Evolutionary conservation across 2,113 vertebrate species (phyloP), one percentile per base, ranked within the genome.

Genomic region (Zapus hudsonius): DNA sequence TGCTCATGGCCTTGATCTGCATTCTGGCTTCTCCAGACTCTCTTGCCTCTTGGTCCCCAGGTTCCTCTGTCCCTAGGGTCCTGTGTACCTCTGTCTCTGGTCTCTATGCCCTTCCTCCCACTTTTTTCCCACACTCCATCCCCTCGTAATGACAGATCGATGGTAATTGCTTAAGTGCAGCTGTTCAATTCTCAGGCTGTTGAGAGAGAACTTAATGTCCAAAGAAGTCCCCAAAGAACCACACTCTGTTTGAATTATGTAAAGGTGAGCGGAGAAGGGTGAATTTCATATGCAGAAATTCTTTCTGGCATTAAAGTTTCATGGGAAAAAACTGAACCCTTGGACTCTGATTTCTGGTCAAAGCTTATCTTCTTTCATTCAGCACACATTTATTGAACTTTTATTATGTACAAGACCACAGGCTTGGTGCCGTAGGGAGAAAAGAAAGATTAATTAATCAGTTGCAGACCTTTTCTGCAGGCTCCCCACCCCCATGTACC

Each of bases 281-380:
- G 88, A 90, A 93, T 97, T 96, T 96, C 93, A 94, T 94, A 95
- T 95, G 93, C 94, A 94, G 75, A 95, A 96, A 96, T 92, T 52
- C 64, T 96, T 97, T 91, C 73, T 67, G 61, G 87, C 90, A 95
- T 96, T 96, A 96, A 96, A 96, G 69, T 96, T 97, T 96, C 94
- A 96, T 95, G 90, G 84, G 78, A 75, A 93, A 86, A 96, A 95
- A 86, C 85, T 47, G 79, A 95, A 90, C 90, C 66, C 44, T 89
- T 90, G 81, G 78, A 89, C 70, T 93, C 73, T 47, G 84, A 91
- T 92, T 96, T 95, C 90, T 96, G 92, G 81, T 66, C 92, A 72
- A 91, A 93, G 73, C 78, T 95, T 95, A 91, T 95, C 80, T 89
- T 91, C 84, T 91, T 91, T 95, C 90, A 90, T 90, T 95, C 90